phyloP scores from a whole-genome alignment of 1,140 invertebrate genomes.

The Heterodera schachtii region DNA sequence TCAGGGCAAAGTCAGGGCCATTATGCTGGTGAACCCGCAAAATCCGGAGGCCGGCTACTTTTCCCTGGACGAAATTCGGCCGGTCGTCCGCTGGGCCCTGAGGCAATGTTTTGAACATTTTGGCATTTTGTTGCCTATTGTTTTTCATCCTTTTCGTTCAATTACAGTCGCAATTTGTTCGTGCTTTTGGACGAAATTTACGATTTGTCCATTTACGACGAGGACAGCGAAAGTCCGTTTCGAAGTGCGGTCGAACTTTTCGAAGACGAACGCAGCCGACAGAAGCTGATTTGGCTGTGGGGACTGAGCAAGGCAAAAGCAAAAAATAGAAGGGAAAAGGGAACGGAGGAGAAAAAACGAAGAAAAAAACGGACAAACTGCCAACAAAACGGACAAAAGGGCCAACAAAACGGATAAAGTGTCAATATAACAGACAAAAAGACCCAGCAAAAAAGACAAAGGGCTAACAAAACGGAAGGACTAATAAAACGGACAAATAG shows the following conservation, averaged over 20 bases:
- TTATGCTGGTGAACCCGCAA: slow-evolving; percentile 50
- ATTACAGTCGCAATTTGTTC: slow-evolving; percentile 42
- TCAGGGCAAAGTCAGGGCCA: slow-evolving; percentile 47
- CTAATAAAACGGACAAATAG: no score
- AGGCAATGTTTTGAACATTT: neutral
- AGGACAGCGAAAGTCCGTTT: slow-evolving; percentile 30
- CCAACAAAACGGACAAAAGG: no score
- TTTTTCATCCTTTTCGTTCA: neutral
- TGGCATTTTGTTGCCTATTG: neutral
- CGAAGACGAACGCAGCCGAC: slow-evolving; percentile 10
- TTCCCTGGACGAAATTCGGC: slow-evolving; percentile 44
- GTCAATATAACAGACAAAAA: no score
- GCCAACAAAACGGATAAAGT: no score
- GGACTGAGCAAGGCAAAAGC: slow-evolving; percentile 50
- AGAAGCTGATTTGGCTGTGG: slow-evolving; percentile 52
- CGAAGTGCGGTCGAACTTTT: slow-evolving; percentile 45
- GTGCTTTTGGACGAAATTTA: slow-evolving; percentile 51
- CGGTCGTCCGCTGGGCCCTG: slow-evolving; percentile 43
- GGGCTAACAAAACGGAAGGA: no score
- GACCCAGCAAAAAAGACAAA: no score
- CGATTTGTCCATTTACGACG: slow-evolving; percentile 48
- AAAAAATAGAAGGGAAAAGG: no score
- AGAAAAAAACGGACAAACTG: no score
- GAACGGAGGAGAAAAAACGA: no score
- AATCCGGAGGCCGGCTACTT: slow-evolving; percentile 53